Base-by-base conservation (phyloP, 2,113 vertebrate species). In the Podilymbus podiceps region DNA sequence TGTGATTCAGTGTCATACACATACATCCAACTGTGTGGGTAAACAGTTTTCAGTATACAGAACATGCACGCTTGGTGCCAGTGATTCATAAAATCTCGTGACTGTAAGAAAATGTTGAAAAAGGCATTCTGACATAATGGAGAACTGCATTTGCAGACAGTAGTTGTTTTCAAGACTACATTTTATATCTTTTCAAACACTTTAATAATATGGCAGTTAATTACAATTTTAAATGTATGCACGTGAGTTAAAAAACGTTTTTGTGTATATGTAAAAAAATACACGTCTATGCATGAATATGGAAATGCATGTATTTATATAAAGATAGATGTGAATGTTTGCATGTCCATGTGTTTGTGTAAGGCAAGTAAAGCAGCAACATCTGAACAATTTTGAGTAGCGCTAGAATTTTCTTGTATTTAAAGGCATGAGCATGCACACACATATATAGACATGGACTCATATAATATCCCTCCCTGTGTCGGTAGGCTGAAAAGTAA, bases 1-100 rank as follows among this genome's bases (percentile, higher is more conserved):
- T 86, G 89, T 92, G 89, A 96, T 90, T 97, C 50, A 42, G 31
- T 30, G 28, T 95, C 60, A 93, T 95, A 79, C 75, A 95, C 52
- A 89, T 78, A 62, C 11, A 67, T 59, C 21, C 8, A 16, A 79
- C 30, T 68, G 23, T 53, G 63, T 35, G 62, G 19, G 44, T 79
- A 80, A 85, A 89, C 56, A 56, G 30, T n/a, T 60, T 92, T 88
- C 20, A 10, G 21, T 53, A n/a, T 27, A 25, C 24, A 88, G 77
- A 77, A 67, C 2, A 12, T 27, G 59, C 31, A 74, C 1, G 0
- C 27, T 88, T 52, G 15, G 15, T 59, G 40, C 31, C 58, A 77
- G 53, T 69, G 72, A 80, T 94, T 88, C 89, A 78, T 78, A 88
- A 80, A 82, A 92, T 94, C 91, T 92, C 92, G 80, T 89, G 35